Percentiles rank a stretch among this genome's conserved stretches.
Evolutionary conservation across 2,888 invertebrate species (phyloP).

Genomic region (Euzophera pinguis): DNA sequence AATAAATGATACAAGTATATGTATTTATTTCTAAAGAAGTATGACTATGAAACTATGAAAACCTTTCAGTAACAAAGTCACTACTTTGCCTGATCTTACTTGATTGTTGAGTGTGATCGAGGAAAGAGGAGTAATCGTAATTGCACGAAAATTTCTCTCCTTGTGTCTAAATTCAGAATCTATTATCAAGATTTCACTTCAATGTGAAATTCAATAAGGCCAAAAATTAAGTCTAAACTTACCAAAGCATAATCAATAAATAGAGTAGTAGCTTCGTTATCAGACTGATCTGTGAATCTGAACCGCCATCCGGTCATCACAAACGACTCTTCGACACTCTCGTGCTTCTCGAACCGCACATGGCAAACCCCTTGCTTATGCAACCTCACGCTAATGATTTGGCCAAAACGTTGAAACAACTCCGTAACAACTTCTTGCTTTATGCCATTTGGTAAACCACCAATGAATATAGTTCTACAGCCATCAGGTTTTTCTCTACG

Average conservation of each 20-base stretch:
- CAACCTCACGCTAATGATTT: slow-evolving; percentile 75
- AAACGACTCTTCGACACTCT: slow-evolving; percentile 91
- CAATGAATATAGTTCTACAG: slow-evolving; percentile 94
- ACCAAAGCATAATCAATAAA: slow-evolving; percentile 93
- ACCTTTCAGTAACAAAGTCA: too few species aligned
- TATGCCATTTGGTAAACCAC: slow-evolving; percentile 92
- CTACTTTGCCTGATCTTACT: too few species aligned
- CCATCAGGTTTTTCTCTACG: slow-evolving; percentile 92
- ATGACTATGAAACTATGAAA: too few species aligned
- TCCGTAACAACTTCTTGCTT: slow-evolving; percentile 90
- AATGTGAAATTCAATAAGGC: too few species aligned
- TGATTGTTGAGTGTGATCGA: too few species aligned
- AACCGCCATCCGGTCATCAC: slow-evolving; percentile 89
- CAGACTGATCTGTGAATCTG: slow-evolving; percentile 84
- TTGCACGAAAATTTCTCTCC: too few species aligned
- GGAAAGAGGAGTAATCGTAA: too few species aligned
- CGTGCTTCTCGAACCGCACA: slow-evolving; percentile 89
- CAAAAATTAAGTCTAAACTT: slow-evolving; percentile 24
- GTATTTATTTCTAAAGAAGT: too few species aligned
- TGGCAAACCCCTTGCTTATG: slow-evolving; percentile 96
- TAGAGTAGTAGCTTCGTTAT: slow-evolving; percentile 85
- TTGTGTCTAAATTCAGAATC: too few species aligned
- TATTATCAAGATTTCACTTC: too few species aligned
- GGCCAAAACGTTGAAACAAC: slow-evolving; percentile 88
- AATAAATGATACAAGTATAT: too few species aligned